Evolutionary conservation across 2,888 invertebrate species (phyloP).

Genomic region (Antitype chi): DNA sequence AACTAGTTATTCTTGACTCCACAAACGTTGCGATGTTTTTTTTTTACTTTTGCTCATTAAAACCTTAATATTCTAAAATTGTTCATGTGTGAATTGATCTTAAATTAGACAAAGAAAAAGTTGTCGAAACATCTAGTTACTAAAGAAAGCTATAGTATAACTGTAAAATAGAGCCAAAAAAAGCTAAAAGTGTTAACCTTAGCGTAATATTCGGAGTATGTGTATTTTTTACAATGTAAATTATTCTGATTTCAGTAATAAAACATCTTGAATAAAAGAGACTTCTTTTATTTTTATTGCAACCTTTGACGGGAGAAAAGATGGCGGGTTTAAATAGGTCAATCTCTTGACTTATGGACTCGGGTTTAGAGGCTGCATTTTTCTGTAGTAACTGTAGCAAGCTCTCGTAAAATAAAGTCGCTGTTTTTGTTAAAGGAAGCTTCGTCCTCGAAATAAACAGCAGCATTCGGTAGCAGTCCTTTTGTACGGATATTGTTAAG

Average conservation of each 20-base stretch:
- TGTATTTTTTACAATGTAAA: constrained; percentile 91
- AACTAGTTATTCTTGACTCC: neutral
- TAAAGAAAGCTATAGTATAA: constrained; percentile 71
- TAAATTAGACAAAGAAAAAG: constrained; percentile 36
- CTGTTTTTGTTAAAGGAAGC: constrained; percentile 14
- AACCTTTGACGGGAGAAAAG: constrained; percentile 38
- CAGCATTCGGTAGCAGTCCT: neutral
- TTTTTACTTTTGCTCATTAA: constrained; percentile 6
- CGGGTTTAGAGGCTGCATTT: constrained; percentile 44
- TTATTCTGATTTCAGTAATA: constrained; percentile 90
- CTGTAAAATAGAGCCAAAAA: constrained; percentile 85
- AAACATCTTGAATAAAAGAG: constrained; percentile 83
- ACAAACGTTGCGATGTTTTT: neutral
- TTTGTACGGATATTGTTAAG: neutral
- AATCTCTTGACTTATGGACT: constrained; percentile 56
- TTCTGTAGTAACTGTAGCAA: constrained; percentile 36
- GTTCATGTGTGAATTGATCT: constrained; percentile 59
- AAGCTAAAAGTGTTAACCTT: constrained; percentile 85
- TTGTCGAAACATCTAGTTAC: constrained; percentile 60
- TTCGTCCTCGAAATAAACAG: constrained; percentile 8
- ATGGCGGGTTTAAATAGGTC: constrained; percentile 56
- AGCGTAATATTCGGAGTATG: constrained; percentile 83
- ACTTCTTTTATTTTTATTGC: constrained; percentile 57
- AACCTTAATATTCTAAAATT: neutral
- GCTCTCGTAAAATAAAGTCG: constrained; percentile 51